phyloP scores from a whole-genome alignment of 2,888 invertebrate species.

The Cerceris ruficornis region DNA sequence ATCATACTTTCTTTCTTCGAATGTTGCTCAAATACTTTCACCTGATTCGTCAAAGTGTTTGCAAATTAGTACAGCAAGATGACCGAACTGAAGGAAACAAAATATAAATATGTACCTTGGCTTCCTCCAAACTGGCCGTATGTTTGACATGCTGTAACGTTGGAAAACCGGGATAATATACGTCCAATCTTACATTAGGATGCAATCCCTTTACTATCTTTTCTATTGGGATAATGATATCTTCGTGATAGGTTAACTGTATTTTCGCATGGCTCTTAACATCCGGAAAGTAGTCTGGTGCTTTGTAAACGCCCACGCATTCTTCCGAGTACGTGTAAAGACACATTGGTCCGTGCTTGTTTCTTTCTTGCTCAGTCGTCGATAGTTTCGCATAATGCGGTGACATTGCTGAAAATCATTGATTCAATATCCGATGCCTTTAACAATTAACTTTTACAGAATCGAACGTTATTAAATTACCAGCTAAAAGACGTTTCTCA shows the following conservation, averaged over 20 bases:
- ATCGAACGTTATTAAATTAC: slow-evolving; percentile 49
- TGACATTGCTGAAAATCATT: slow-evolving; percentile 85
- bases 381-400: slow-evolving; percentile 86
- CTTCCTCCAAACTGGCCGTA: slow-evolving; percentile 83
- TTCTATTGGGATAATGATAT: slow-evolving; percentile 84
- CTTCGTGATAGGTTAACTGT: slow-evolving; percentile 83
- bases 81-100: slow-evolving; percentile 5
- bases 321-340: slow-evolving; percentile 87
- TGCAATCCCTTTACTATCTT: slow-evolving; percentile 88
- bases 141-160: slow-evolving; percentile 93
- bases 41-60: slow-evolving; percentile 83
- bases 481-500: slow-evolving; percentile 84
- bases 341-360: slow-evolving; percentile 93
- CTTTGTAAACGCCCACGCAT: slow-evolving; percentile 84
- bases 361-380: slow-evolving; percentile 88
- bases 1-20: slow-evolving; percentile 93
- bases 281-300: slow-evolving; percentile 86
- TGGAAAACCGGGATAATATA: slow-evolving; percentile 95
- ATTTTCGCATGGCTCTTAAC: slow-evolving; percentile 84
- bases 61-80: slow-evolving; percentile 23
- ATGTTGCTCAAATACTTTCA: slow-evolving; percentile 94
- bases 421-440: neutral
- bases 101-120: slow-evolving; percentile 73
- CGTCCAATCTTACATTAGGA: slow-evolving; percentile 86
- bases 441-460: too few relatives aligned